Evolutionary conservation across 2,797 vertebrate genomes (phyloP).

Genomic region (Sparus aurata): DNA sequence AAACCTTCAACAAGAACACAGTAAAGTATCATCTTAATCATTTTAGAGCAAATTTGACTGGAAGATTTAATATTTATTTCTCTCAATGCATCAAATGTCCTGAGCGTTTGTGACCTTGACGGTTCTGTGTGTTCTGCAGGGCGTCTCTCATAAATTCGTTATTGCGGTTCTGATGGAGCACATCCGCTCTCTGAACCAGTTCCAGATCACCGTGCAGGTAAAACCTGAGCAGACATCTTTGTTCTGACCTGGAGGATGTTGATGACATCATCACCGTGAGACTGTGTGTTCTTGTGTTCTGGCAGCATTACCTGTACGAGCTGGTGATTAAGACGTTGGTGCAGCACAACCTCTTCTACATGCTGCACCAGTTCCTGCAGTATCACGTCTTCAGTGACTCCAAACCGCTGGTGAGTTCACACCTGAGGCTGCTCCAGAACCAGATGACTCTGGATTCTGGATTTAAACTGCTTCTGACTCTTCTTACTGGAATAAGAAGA

Average conservation of each 20-base stretch:
- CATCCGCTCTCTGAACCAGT: slow-evolving; percentile 97
- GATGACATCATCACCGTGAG: no score
- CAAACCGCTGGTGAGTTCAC: slow-evolving; percentile 92
- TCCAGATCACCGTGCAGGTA: slow-evolving; percentile 97
- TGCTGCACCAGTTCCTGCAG: slow-evolving; percentile 98
- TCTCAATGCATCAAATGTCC: no score
- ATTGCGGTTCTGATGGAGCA: slow-evolving; percentile 98
- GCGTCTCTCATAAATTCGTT: slow-evolving; percentile 91
- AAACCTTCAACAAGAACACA: no score
- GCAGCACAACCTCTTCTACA: slow-evolving; percentile 96
- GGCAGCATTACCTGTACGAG: slow-evolving; percentile 96
- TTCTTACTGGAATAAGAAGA: no score
- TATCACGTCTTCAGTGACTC: slow-evolving; percentile 99
- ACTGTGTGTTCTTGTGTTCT: neutral
- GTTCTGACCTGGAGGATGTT: neutral
- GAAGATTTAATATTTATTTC: no score
- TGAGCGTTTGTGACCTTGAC: no score
- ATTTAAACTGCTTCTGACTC: no score
- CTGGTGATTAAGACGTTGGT: slow-evolving; percentile 97
- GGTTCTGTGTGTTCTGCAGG: slow-evolving; percentile 83
- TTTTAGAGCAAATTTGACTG: no score
- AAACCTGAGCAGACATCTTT: slow-evolving; percentile 7
- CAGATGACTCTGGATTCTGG: no score
- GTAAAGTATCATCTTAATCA: no score
- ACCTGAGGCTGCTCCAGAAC: no score